phyloP scores from a whole-genome alignment of 2,797 vertebrate species.

The Pteronotus mesoamericanus region DNA sequence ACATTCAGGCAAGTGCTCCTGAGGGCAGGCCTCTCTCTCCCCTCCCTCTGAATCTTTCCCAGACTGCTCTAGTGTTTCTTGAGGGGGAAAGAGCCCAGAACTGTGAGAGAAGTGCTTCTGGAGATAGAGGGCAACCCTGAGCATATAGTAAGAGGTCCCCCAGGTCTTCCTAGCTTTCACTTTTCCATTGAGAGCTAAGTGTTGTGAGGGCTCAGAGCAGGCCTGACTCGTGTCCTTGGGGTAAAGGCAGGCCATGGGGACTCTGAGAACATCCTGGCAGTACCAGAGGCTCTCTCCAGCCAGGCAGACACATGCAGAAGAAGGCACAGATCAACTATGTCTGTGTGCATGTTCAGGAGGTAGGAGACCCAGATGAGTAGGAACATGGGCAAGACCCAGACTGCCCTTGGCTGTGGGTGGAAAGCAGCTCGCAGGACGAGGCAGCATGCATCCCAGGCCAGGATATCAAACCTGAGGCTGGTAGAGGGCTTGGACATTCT shows the following conservation, averaged over 20 bases:
- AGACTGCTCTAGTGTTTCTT: neutral
- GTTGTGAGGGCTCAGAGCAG: neutral
- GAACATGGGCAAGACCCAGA: neutral
- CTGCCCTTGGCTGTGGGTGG: neutral
- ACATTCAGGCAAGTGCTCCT: neutral
- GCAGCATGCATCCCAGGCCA: neutral
- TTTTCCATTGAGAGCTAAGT: neutral
- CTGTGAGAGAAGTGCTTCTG: neutral
- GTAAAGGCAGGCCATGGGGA: neutral
- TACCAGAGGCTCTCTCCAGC: neutral
- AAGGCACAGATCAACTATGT: neutral
- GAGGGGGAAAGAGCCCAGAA: neutral
- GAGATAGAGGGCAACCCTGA: neutral
- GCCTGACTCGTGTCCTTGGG: neutral
- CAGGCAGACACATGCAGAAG: neutral
- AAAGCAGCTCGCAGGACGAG: neutral
- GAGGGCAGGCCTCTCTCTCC: neutral
- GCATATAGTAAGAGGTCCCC: neutral
- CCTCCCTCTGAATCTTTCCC: neutral
- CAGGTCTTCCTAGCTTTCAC: neutral
- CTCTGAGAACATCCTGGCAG: neutral
- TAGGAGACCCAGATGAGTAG: neutral
- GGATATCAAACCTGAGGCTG: neutral
- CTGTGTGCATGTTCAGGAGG: rapidly evolving
- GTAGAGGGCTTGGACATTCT: neutral